Evolutionary conservation across 2,113 vertebrate species (phyloP).

Genomic region (Scytalopus superciliaris): DNA sequence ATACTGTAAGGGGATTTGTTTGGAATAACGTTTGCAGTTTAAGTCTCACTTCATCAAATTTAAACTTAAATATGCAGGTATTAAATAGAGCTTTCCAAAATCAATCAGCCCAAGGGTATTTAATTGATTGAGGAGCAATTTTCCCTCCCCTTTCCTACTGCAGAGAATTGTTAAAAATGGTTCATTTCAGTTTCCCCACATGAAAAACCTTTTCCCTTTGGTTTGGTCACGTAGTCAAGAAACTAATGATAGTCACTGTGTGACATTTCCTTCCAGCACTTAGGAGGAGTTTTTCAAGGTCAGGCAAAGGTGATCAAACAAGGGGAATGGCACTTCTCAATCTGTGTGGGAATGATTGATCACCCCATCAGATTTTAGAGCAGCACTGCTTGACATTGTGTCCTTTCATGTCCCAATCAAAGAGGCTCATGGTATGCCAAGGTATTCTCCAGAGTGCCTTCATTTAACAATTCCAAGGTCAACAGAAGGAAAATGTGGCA

Average conservation of each 20-base stretch:
- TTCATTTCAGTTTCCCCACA: background rate
- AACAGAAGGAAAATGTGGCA: background rate
- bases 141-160: background rate
- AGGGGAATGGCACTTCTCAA: background rate
- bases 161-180: background rate
- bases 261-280: background rate
- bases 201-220: background rate
- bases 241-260: fast-evolving
- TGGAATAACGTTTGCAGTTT: background rate
- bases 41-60: background rate
- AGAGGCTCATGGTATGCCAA: background rate
- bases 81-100: conserved; percentile 25
- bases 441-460: background rate
- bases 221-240: background rate
- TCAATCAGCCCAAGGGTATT: conserved; percentile 9
- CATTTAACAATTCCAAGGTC: background rate
- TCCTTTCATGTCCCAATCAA: background rate
- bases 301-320: background rate
- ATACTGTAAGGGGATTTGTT: background rate
- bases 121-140: conserved; percentile 20
- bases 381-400: background rate
- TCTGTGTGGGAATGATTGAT: background rate
- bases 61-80: conserved; percentile 15
- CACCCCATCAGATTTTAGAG: background rate
- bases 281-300: background rate